These are phyloP conservation scores for Listrodromus nycthemerus DNA, from an alignment of 2,888 invertebrate genomes.

Conservation along the genomic window DNA sequence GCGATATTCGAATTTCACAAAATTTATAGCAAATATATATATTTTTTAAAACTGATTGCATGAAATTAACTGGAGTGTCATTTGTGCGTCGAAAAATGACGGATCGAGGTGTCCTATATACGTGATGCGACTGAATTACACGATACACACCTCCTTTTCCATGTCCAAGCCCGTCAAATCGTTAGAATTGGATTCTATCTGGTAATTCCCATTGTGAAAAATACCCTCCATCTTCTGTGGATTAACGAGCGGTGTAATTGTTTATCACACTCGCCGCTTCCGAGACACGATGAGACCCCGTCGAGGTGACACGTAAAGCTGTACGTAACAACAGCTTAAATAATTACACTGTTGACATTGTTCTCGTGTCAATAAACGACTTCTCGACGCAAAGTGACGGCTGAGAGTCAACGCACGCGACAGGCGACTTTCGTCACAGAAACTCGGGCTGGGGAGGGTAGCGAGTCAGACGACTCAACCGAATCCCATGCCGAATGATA, in stretches of 20 bases:
- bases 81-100: background rate
- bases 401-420: constrained; percentile 44
- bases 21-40: background rate
- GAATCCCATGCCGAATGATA: constrained; percentile 49
- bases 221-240: constrained; percentile 79
- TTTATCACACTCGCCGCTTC: background rate
- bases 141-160: constrained; percentile 77
- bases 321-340: constrained; percentile 20
- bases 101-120: constrained; percentile 17
- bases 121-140: constrained; percentile 14
- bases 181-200: constrained; percentile 76
- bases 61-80: background rate
- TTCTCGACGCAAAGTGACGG: constrained; percentile 24
- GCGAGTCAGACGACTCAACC: constrained; percentile 16
- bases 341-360: constrained; percentile 46
- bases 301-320: background rate
- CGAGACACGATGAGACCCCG: background rate
- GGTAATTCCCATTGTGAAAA: constrained; percentile 81
- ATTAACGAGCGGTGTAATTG: background rate
- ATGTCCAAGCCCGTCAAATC: constrained; percentile 74
- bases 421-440: constrained; percentile 36
- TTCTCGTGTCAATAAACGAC: constrained; percentile 33
- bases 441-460: constrained; percentile 4
- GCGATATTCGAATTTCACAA: background rate
- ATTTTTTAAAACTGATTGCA: background rate